Base-by-base conservation (phyloP, 2,113 vertebrate genomes). In the Prinia subflava region DNA sequence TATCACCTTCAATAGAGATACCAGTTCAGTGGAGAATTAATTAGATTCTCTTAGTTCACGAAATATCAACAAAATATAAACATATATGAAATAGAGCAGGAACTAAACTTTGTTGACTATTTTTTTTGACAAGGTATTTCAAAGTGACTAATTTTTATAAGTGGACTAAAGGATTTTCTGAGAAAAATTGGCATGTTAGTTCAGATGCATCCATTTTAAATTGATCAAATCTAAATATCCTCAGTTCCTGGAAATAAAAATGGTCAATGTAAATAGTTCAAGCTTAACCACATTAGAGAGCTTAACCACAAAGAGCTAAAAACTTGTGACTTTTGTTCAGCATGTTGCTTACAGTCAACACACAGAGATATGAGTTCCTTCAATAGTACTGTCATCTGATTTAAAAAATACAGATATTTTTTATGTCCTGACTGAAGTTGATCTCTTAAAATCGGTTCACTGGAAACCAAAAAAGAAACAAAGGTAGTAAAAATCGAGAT, bases 221-320 rank as follows among this genome's bases (percentile, higher is more conserved):
- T 20, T 56, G 12, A 82, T 12, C 15, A 78, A 78, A 75, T 41
- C 16, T 81, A 75, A 84, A 75, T 17, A 37, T 3, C 31, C 7
- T 27, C 18, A 49, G 35, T 16, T 78, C 14, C 5, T 65, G 21
- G 24, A 69, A 92, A 52, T 35, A 13, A 80, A 71, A 52, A 79
- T 6, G 5, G 7, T 52, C 0, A 2, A 33, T 0, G 1, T 24
- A 84, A 75, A 75, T 9, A 55, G 13, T 41, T 75, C 39, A 87
- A 75, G 12, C 1, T 84, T 74, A 47, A 67, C 15, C 19, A 56
- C 8, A 62, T 33, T n/a, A 85, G 10, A 9, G 11, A 39, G 39
- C 39, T 39, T 39, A 39, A 39, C 39, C 39, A 39, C 39, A 39
- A 39, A 39, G 39, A 39, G 39, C 11, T 83, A 49, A 63, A 90